Conservation (phyloP, 2,113 vertebrate species). For the Oceanites oceanicus region DNA sequence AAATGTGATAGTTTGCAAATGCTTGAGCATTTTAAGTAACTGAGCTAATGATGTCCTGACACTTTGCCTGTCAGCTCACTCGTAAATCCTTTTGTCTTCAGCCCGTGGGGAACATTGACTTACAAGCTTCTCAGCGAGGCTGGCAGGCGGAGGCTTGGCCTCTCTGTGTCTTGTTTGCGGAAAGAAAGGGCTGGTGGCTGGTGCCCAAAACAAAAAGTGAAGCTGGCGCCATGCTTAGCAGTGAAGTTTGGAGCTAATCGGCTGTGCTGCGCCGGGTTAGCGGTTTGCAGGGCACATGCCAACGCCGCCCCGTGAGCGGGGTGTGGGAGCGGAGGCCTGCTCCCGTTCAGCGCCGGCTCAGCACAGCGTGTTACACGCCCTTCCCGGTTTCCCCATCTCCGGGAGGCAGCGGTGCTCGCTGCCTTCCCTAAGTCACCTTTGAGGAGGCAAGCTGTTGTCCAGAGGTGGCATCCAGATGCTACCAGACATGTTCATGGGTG, state of each 20-base stretch:
- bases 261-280: accelerated
- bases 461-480: not conserved
- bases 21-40: not conserved
- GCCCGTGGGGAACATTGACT: not conserved
- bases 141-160: not conserved
- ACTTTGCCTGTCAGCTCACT: not conserved
- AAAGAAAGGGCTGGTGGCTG: not conserved
- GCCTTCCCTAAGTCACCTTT: not conserved
- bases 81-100: not conserved
- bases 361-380: accelerated
- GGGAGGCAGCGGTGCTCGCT: not conserved
- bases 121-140: not conserved
- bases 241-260: not conserved
- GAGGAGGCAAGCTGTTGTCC: not conserved
- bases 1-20: not conserved
- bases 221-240: not conserved
- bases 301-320: accelerated
- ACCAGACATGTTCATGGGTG: accelerated
- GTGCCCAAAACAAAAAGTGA: not conserved
- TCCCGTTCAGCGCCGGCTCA: not conserved
- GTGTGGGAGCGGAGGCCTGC: not conserved
- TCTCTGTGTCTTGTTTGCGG: accelerated
- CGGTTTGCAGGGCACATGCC: not conserved
- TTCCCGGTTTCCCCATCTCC: too few species aligned
- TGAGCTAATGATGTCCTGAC: not conserved